Evolutionary conservation across 1,140 invertebrate genomes (phyloP), one percentile per base, ranked within the genome.

Genomic region (Brachionus rotundiformis): DNA sequence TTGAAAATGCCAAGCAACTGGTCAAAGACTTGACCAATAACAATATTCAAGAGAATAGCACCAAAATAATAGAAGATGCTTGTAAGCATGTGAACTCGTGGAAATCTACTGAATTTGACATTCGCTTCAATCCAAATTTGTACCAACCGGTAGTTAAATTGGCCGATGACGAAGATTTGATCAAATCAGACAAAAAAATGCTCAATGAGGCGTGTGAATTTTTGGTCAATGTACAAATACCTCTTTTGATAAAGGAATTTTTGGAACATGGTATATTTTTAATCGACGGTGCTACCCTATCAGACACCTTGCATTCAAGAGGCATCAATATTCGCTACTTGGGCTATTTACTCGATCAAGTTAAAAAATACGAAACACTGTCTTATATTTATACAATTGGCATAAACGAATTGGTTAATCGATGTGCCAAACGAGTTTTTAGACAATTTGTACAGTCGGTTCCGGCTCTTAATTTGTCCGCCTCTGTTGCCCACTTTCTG

Each of bases 271-370:
- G 93, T 3, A 92, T 93, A 7, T 93, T 94, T 10, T 94, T 95
- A 2, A 95, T 98, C 91, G 96, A 99, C 89, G 96, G 96, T 49
- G 19, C 23, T 25, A 23, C 31, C 76, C 54, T 82, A 5, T 39
- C 10, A 61, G 79, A 41, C 19, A 44, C 36, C 25, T 19, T 81
- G n/a, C 65, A 81, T 33, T 33, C 33, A 68, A 10, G 88, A 84
- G 97, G 97, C 77, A 98, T 99, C 83, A 99, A 98, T 87, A 92
- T 98, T 80, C 91, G 97, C 33, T 99, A 99, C 87, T 90, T 99
- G 71, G 95, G 95, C 29, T 93, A 94, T 91, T 96, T 82, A 49
- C 77, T 71, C 3, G 68, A 68, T 23, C 44, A 49, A 41, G 23
- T 25, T 16, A 11, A 39, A 83, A 29, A 79, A 27, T 44, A 63